Conservation (phyloP, 2,888 invertebrate species). For the Cryptophagus acutangulus region DNA sequence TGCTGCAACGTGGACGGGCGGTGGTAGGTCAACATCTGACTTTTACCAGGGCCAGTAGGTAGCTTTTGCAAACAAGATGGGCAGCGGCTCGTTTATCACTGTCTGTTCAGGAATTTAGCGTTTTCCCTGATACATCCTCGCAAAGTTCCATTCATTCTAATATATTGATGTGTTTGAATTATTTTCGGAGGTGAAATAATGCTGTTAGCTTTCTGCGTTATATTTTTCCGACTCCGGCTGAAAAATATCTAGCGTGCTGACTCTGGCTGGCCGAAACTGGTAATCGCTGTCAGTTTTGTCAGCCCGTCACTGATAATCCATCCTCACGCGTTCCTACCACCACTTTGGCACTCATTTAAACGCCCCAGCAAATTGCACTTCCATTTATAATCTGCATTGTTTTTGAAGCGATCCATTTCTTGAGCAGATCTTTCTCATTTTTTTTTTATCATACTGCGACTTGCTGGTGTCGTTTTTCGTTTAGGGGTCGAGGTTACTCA, state of each 20-base stretch:
- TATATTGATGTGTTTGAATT: not conserved
- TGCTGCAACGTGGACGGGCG: not conserved
- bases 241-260: too few species aligned
- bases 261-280: too few species aligned
- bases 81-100: constrained; percentile 29
- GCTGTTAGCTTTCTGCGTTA: too few species aligned
- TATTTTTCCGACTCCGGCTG: too few species aligned
- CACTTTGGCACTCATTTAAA: constrained; percentile 17
- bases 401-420: too few species aligned
- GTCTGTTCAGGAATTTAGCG: constrained; percentile 28
- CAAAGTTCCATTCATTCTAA: constrained; percentile 18
- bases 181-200: not conserved
- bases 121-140: constrained; percentile 29
- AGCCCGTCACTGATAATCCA: constrained; percentile 31
- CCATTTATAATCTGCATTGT: constrained; percentile 33
- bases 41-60: constrained; percentile 22
- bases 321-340: constrained; percentile 24
- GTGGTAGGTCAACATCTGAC: constrained; percentile 20
- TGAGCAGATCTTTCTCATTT: too few species aligned
- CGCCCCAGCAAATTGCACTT: constrained; percentile 24
- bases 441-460: not conserved
- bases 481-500: too few species aligned
- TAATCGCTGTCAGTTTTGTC: constrained; percentile 13
- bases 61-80: constrained; percentile 30
- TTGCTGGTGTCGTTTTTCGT: not conserved